Evolutionary conservation across 2,888 invertebrate genomes (phyloP), one percentile per base, ranked within the genome.

Genomic region (Schizaphis graminum): DNA sequence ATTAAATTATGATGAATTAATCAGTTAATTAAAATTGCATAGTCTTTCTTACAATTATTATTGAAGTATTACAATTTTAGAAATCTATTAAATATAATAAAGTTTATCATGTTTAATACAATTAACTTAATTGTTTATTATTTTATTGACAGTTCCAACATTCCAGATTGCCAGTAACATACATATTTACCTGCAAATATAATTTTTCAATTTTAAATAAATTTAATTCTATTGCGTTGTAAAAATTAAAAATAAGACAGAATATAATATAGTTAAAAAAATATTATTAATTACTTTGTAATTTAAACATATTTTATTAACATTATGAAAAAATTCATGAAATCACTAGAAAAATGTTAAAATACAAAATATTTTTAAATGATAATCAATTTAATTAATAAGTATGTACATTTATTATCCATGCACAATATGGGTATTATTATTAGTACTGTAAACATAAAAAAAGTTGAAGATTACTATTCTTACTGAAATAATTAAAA

Each of bases 111-210:
- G 21, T 77, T 21, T 77, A 77, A 41, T 21, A 77, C 21, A 41
- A 1, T 67, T 67, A 67, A 77, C 35, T 67, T 77, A n/a, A n/a
- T 67, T 67, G 67, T 67, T n/a, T 7, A 67, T 67, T 67, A 67
- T 67, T 67, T n/a, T 67, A 67, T 16, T 16, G 16, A 67, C n/a
- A 77, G 35, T 77, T 77, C 35, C 35, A 77, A 77, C 35, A 77
- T 35, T 77, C 77, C 35, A 77, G 77, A 35, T 77, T 77, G 77
- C 35, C 35, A 77, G 77, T 35, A 77, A 77, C 35, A 77, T 77
- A 77, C 77, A 77, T 77, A 77, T 77, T 77, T 77, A 77, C 77
- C 77, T 77, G 77, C 35, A 77, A 77, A 77, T 77, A 77, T 35
- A 77, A 77, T 77, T 77, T 35, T 35, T 77, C 8, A 77, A 77